Base-by-base conservation (phyloP, 2,113 vertebrate species). In the Ictalurus punctatus region DNA sequence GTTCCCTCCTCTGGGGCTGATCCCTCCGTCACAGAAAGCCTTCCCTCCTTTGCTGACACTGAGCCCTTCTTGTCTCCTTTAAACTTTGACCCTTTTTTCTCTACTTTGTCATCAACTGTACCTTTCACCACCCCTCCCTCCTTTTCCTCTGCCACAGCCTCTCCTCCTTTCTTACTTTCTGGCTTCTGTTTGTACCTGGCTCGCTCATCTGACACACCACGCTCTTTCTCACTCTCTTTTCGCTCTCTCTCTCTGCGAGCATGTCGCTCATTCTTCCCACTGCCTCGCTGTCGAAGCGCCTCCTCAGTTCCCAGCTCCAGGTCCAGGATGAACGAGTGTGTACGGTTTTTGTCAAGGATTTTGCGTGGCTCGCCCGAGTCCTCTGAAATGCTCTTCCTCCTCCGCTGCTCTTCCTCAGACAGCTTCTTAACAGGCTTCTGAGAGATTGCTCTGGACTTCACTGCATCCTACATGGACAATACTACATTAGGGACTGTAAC, bases 141-240 rank as follows among this genome's bases (percentile, higher is more conserved):
- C 86, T 95, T 94, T 94, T 30, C 88, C 71, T 88, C 90, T 94
- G 17, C 85, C 59, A 82, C 52, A 82, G 97, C 95, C 25, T 96
- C 96, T 76, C 93, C 97, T 9, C 95, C 92, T 78, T 93, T 81
- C 87, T 85, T 85, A 44, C 93, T 80, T 19, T 98, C 98, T 76
- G 93, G 92, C 93, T 96, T 99, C 61, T 90, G 92, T 90, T 96
- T 99, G 91, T 95, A 94, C 69, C 97, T 99, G 76, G 85, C 14
- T 6, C 95, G 97, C n/a, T 98, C 98, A 73, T 98, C 97, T 2
- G 95, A 94, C 59, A 93, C 40, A 88, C 91, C 90, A 87, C 95
- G 96, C 44, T 99, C 98, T 87, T 95, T 97, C 44, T 99, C 98
- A 81, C 96, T 97, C 17, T 99, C 98, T 91, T 92, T 95, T 90